phyloP scores from a whole-genome alignment of 2,797 vertebrate species.

The Arvicola amphibius region DNA sequence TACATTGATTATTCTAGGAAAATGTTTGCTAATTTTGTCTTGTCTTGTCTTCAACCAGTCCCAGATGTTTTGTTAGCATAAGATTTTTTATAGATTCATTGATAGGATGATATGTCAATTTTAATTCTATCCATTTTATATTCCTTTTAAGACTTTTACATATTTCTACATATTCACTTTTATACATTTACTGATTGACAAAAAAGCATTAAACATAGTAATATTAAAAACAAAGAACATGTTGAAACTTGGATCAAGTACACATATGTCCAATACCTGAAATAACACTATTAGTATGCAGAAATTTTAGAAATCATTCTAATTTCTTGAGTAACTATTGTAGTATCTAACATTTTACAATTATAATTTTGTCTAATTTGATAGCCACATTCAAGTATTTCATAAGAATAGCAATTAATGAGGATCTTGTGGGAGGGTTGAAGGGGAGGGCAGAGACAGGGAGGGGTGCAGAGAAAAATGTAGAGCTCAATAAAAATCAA shows the following conservation, averaged over 20 bases:
- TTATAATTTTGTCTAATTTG: neutral
- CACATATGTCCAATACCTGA: neutral
- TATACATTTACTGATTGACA: neutral
- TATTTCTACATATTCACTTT: neutral
- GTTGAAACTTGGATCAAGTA: neutral
- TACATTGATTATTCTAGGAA: neutral
- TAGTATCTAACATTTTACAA: neutral
- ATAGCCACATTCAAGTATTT: neutral
- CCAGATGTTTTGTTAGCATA: neutral
- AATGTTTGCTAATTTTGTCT: neutral
- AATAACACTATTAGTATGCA: neutral
- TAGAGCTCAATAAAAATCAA: too few species aligned
- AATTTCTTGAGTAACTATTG: neutral
- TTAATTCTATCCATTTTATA: neutral
- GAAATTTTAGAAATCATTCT: neutral
- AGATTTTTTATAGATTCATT: neutral
- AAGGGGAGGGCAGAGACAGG: too few species aligned
- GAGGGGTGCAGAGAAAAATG: too few species aligned
- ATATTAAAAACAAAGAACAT: neutral
- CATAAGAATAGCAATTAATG: neutral
- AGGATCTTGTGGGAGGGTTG: too few species aligned
- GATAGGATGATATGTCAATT: slow-evolving; percentile 2
- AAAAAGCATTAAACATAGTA: neutral
- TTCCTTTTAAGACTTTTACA: neutral
- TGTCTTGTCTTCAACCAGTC: neutral